Percentiles rank a stretch among this genome's conserved stretches.
Conservation (phyloP, 2,113 vertebrate genomes). For the Mus spicilegus region DNA sequence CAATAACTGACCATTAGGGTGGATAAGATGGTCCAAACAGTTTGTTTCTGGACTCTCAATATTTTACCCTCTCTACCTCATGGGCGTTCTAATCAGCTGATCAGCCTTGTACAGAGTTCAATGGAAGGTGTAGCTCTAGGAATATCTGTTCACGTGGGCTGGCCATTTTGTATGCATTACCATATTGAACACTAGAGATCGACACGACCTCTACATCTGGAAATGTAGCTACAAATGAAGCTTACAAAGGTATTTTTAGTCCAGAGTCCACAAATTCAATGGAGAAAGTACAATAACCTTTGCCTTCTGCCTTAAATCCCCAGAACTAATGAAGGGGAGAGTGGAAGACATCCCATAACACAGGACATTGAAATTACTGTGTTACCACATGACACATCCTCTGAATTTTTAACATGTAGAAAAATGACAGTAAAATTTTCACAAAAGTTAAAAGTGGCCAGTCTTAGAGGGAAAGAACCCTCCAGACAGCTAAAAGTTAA, state of each 20-base stretch:
- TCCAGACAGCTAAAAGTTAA: conserved; percentile 18
- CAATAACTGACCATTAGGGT: not conserved
- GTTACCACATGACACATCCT: not conserved
- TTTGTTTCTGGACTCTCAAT: not conserved
- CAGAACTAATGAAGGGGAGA: not conserved
- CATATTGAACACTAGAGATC: conserved; percentile 2
- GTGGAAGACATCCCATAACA: conserved; percentile 16
- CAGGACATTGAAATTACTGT: not conserved
- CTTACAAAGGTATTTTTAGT: not conserved
- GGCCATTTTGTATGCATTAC: not conserved
- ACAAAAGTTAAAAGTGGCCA: not conserved
- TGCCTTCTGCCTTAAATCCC: not conserved
- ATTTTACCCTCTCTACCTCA: not conserved
- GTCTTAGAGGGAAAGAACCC: not conserved
- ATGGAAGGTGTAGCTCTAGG: not conserved
- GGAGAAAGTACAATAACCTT: not conserved
- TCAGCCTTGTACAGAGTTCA: not conserved
- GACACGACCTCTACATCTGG: not conserved
- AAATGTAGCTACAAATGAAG: not conserved
- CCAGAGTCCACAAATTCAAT: not conserved
- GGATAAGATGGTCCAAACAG: not conserved
- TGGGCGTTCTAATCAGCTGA: not conserved
- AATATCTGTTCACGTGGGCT: not conserved
- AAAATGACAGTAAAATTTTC: conserved; percentile 46
- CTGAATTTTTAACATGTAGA: conserved; percentile 33